These are phyloP conservation scores for Eristalinus aeneus DNA, from an alignment of 2,888 invertebrate species.

Conservation along the genomic window DNA sequence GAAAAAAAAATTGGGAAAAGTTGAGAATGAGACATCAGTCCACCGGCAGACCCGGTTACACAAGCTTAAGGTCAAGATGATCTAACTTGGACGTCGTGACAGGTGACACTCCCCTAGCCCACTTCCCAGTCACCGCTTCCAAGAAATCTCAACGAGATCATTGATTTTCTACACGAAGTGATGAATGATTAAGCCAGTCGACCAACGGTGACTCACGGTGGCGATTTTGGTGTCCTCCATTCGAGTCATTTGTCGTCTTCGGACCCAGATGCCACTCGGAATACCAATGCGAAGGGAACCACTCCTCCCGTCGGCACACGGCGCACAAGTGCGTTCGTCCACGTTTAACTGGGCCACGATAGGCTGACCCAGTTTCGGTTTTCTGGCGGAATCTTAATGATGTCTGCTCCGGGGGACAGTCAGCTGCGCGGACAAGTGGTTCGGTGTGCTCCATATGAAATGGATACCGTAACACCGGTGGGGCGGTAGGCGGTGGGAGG, in stretches of 20 bases:
- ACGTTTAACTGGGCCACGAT: constrained; percentile 10
- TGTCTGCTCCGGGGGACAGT: background rate
- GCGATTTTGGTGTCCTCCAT: constrained; percentile 6
- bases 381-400: constrained; percentile 37
- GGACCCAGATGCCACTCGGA: background rate
- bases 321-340: background rate
- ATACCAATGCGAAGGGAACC: constrained; percentile 3
- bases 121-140: background rate
- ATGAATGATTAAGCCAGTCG: background rate
- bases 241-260: background rate
- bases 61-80: background rate
- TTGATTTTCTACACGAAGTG: background rate
- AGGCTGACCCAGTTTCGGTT: constrained; percentile 29
- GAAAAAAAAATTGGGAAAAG: background rate
- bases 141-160: background rate
- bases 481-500: background rate
- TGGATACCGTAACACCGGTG: constrained; percentile 2
- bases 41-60: background rate
- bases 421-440: background rate
- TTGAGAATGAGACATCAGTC: background rate
- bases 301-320: background rate
- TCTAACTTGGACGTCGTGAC: background rate
- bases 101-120: background rate
- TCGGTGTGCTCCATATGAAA: background rate
- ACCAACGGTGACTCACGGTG: constrained; percentile 8